phyloP scores from a whole-genome alignment of 2,888 invertebrate species.

The Dromius quadrimaculatus region DNA sequence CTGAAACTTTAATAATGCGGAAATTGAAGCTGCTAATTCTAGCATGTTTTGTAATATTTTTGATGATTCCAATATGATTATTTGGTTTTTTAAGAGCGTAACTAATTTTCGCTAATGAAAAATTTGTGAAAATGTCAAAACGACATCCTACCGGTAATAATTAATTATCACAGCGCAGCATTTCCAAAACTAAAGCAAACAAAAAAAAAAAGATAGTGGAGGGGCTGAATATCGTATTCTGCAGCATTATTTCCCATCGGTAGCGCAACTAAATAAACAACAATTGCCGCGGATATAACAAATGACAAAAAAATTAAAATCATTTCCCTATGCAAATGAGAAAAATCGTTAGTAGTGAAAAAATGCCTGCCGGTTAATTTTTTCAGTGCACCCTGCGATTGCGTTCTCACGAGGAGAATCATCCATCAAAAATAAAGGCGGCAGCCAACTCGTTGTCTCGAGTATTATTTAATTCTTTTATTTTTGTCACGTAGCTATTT shows the following conservation, averaged over 20 bases:
- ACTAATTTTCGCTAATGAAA: neutral
- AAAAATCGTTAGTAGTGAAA: slow-evolving; percentile 39
- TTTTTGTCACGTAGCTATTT: slow-evolving; percentile 58
- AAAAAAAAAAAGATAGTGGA: slow-evolving; percentile 23
- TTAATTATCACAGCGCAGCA: neutral
- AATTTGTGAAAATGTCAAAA: neutral
- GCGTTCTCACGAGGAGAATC: slow-evolving; percentile 35
- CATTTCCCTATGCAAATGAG: slow-evolving; percentile 40
- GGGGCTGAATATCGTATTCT: slow-evolving; percentile 24
- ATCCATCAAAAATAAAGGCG: slow-evolving; percentile 41
- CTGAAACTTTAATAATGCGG: too few relatives aligned
- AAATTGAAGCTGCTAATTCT: too few relatives aligned
- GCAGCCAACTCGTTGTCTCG: slow-evolving; percentile 37
- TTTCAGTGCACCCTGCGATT: slow-evolving; percentile 31
- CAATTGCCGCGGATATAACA: slow-evolving; percentile 16
- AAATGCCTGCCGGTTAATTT: slow-evolving; percentile 37
- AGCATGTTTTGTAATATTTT: too few relatives aligned
- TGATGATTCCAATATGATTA: too few relatives aligned
- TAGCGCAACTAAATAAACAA: slow-evolving; percentile 32
- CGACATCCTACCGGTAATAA: neutral
- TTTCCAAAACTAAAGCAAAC: slow-evolving; percentile 4
- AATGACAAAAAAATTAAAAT: slow-evolving; percentile 50
- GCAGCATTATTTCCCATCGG: slow-evolving; percentile 31
- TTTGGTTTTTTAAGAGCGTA: neutral
- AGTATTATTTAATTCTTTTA: slow-evolving; percentile 50